Evolutionary conservation across 2,888 invertebrate genomes (phyloP), one percentile per base, ranked within the genome.

Genomic region (Oscheius myriophilus): DNA sequence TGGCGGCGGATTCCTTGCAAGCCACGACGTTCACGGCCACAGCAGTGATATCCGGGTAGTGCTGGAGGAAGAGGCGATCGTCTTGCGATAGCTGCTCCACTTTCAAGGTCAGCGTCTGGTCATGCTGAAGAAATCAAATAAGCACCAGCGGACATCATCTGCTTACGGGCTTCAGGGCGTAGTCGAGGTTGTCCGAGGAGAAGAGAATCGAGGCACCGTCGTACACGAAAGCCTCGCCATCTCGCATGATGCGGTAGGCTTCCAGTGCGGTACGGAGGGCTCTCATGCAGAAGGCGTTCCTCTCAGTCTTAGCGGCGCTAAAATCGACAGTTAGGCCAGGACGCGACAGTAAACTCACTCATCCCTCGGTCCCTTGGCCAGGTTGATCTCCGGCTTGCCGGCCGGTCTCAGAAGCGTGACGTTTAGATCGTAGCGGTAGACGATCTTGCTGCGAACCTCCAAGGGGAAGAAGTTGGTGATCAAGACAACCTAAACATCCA

Each of bases 401-500:
- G 54, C 57, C 16, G 65, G 41, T 43, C 45, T 39, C 39, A 55
- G 45, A 25, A 65, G 39, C 11, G 26, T 54, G 14, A 65, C 49
- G 3, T 26, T 43, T 12, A 68, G 59, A 51, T 71, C 71, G 42
- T 71, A 71, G 11, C 67, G 62, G 42, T 67, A 71, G n/a, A 71
- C 67, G 26, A 53, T 51, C 39, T 68, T 62, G 33, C 39, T 33
- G 12, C 51, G 16, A 2, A 68, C 64, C 23, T 71, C 21, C n/a
- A 71, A 26, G 41, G 66, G 52, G 59, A 23, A 49, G 49, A 49
- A 33, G 33, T 33, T 33, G 33, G 33, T 33, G 33, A 33, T 9
- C 33, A 33, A 33, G 33, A 33, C 33, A 33, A 33, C 33, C 33
- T 33, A 9, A 33, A 33, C n/a, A 33, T 33, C 3, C 33, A 33